Percentiles rank a stretch among this genome's conserved stretches.
Evolutionary conservation across 2,888 invertebrate species (phyloP).

Genomic region (Polylopha cassiicola): DNA sequence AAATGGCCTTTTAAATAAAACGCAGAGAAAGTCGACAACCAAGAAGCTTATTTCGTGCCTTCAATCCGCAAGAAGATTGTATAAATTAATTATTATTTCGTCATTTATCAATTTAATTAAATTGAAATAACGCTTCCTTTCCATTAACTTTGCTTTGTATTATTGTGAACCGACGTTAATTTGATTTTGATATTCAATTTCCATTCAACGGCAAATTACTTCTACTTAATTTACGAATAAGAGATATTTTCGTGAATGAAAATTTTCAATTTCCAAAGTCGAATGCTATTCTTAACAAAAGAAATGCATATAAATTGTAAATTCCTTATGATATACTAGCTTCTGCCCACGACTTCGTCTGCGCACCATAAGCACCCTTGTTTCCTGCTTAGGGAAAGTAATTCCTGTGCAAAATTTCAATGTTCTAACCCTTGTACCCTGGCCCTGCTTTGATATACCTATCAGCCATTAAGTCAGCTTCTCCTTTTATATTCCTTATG

Average conservation of each 20-base stretch:
- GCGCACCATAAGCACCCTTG: too few relatives aligned
- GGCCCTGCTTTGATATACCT: too few relatives aligned
- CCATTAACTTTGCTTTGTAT: constrained; percentile 24
- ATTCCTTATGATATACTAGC: too few relatives aligned
- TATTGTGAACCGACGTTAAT: constrained; percentile 19
- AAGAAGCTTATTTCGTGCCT: constrained; percentile 11
- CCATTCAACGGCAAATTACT: neutral
- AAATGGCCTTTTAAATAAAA: constrained; percentile 6
- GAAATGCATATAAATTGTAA: too few relatives aligned
- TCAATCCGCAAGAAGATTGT: constrained; percentile 21
- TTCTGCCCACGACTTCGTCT: too few relatives aligned
- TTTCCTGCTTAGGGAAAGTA: too few relatives aligned
- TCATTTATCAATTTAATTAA: constrained; percentile 29
- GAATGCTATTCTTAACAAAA: too few relatives aligned
- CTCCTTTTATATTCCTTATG: too few relatives aligned
- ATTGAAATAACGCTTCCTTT: constrained; percentile 22
- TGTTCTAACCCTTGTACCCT: too few relatives aligned
- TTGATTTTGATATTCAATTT: constrained; percentile 21
- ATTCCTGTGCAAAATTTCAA: too few relatives aligned
- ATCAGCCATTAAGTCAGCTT: too few relatives aligned
- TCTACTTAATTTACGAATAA: constrained; percentile 1
- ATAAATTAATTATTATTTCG: constrained; percentile 28
- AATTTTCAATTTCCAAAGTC: too few relatives aligned
- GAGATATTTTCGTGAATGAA: neutral
- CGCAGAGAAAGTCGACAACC: constrained; percentile 3